Evolutionary conservation across 2,113 vertebrate species (phyloP), one percentile per base, ranked within the genome.

Genomic region (Heliornis fulica): DNA sequence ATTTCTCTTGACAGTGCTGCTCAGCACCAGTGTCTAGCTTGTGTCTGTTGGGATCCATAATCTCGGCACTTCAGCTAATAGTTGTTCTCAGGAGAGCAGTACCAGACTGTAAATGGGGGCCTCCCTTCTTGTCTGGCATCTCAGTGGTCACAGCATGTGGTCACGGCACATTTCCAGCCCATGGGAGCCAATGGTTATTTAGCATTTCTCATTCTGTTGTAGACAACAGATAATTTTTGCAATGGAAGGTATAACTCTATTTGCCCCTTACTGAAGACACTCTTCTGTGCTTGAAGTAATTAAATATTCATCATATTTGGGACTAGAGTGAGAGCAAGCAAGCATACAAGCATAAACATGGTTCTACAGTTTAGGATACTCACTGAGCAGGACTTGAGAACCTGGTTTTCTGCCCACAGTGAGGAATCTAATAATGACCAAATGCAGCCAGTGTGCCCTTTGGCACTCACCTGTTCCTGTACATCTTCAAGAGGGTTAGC

Each of bases 131-230:
- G 14, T 43, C 56, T 79, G 48, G 56, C 4, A 5, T 76, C 43
- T 4, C 0, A 0, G 43, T 60, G 53, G 65, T 43, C 84, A 65
- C n/a, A n/a, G n/a, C n/a, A n/a, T n/a, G 43, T 60, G 53, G 65
- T 43, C 84, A 65, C 40, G 76, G 70, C 57, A 38, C 51, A 10
- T 5, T 38, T 50, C 69, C 57, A 64, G 43, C 43, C 46, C 91
- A 4, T 68, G 84, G 56, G 61, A 93, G 23, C 72, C 59, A 32
- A 46, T 75, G 84, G 29, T 75, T 68, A 38, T 31, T 31, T 16
- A 14, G 74, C 29, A 38, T 66, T 91, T 81, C 74, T 71, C 12
- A 66, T 50, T 34, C 81, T 87, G 60, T 72, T 87, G 65, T 48
- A 87, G 60, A 56, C 41, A 82, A 60, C 65, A 89, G 48, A 22